Percentiles rank a stretch among this genome's conserved stretches.
Conservation (phyloP, 2,113 vertebrate genomes). For the Proteles cristata region DNA sequence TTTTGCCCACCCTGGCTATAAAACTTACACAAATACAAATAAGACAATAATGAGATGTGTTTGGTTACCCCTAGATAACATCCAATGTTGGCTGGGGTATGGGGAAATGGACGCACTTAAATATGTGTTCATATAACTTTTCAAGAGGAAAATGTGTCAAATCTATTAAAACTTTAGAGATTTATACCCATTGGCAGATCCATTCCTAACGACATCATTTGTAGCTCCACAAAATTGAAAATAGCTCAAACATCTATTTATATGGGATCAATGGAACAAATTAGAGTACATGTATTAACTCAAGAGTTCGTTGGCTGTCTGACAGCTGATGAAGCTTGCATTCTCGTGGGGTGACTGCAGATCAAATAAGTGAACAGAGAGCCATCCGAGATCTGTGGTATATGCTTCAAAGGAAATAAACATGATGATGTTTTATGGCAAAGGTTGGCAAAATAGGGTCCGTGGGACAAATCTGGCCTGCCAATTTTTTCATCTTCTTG, state of each 20-base stretch:
- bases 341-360: background rate
- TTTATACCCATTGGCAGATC: background rate
- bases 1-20: background rate
- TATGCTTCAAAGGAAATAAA: background rate
- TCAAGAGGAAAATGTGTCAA: background rate
- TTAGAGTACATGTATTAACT: constrained; percentile 3
- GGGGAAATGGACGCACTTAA: background rate
- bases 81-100: background rate
- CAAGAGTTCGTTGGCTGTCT: background rate
- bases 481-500: background rate
- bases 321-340: background rate
- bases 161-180: constrained; percentile 36
- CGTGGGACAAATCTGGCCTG: background rate
- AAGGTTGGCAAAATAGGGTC: background rate
- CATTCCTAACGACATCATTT: background rate
- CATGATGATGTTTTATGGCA: background rate
- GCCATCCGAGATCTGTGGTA: background rate
- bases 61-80: background rate
- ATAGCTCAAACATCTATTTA: background rate
- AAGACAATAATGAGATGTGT: background rate
- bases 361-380: background rate
- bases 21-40: background rate
- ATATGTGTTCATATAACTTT: background rate
- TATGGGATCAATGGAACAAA: background rate
- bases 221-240: background rate